Conservation (phyloP, 2,113 vertebrate species). For the Rhinoderma darwinii region DNA sequence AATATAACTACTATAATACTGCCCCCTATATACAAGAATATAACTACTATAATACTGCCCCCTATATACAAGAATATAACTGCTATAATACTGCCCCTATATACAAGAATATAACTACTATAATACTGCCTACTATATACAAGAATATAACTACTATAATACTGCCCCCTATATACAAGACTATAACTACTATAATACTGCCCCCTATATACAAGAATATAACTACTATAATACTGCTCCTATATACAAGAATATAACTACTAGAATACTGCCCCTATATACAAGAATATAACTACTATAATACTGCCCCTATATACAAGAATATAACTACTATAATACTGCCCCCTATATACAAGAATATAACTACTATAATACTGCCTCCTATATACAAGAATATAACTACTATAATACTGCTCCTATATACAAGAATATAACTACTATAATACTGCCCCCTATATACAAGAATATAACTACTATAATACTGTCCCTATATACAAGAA, state of each 20-base stretch:
- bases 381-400: constrained; percentile 3
- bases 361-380: constrained; percentile 5
- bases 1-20: too few relatives aligned
- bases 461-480: constrained; percentile 11
- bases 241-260: too few relatives aligned
- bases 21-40: too few relatives aligned
- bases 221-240: constrained; percentile 8
- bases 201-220: neutral
- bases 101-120: neutral
- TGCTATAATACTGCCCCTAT: neutral
- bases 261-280: too few relatives aligned
- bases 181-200: too few relatives aligned
- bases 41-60: neutral
- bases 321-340: too few relatives aligned
- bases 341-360: neutral
- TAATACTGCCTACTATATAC: neutral
- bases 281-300: constrained; percentile 1
- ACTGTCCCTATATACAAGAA: neutral
- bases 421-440: constrained; percentile 1
- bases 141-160: too few relatives aligned
- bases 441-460: neutral
- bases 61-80: neutral
- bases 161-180: too few relatives aligned
- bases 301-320: too few relatives aligned
- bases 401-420: constrained; percentile 1